Evolutionary conservation across 2,113 vertebrate species (phyloP), one percentile per base, ranked within the genome.

Genomic region (Halichoerus grypus): DNA sequence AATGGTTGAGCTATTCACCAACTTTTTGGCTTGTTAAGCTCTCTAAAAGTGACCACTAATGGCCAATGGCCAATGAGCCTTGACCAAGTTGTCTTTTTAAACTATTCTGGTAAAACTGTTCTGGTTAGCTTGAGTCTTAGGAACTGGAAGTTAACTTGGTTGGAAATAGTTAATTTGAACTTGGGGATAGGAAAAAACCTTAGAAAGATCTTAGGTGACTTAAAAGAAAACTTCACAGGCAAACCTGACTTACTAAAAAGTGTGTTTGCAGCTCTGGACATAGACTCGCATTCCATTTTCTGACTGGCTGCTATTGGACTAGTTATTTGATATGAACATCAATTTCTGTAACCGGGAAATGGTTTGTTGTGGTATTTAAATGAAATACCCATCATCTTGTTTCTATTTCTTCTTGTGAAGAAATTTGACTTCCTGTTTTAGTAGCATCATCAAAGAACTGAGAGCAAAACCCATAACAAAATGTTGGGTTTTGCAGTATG

Each of bases 341-440:
- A 36, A 49, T 55, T 82, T 91, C 53, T 21, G 0, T 79, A 83
- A 63, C 3, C 53, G 26, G 90, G 53, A 95, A 88, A 67, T 57
- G 26, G 22, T 82, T 74, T 76, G 33, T 80, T 74, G 33, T 93
- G 71, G 69, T 91, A 59, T 76, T 92, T 91, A 79, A 83, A 57
- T 87, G 53, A 94, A 88, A 85, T 87, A 21, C 18, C 61, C 59
- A 19, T 61, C n/a, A 28, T 69, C 91, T 88, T 81, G 39, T 19
- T 59, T 59, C 53, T 79, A 84, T 85, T 82, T 85, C 67, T 79
- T 93, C 42, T 85, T 91, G 85, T 33, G 57, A 85, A 91, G 67
- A 97, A 81, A 69, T 72, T 63, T 74, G 31, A 92, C 79, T 96
- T 91, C 89, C 31, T 22, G 16, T 83, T 89, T 92, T 77, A 61